Conservation (phyloP, 2,888 invertebrate species). For the Smittia aterrima region DNA sequence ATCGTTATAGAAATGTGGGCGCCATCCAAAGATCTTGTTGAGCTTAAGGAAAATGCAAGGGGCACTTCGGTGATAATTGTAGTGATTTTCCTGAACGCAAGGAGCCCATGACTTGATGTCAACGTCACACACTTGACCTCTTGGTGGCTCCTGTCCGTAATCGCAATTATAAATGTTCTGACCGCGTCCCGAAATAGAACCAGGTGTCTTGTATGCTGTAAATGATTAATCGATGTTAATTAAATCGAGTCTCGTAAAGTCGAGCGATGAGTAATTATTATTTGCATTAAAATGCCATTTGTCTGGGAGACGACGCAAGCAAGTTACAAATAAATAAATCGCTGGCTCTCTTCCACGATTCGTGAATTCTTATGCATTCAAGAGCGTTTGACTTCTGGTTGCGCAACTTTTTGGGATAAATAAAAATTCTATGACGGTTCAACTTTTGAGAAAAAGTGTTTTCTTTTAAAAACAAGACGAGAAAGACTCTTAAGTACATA, state of each 20-base stretch:
- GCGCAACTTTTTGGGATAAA: too few relatives aligned
- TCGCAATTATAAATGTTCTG: constrained; percentile 75
- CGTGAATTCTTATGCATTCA: too few relatives aligned
- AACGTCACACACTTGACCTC: constrained; percentile 82
- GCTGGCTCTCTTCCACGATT: background rate
- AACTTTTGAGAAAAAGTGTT: too few relatives aligned
- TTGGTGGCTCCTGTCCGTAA: constrained; percentile 67
- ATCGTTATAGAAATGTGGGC: constrained; percentile 76
- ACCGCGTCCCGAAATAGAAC: constrained; percentile 68
- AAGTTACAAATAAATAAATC: background rate
- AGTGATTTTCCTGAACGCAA: constrained; percentile 80
- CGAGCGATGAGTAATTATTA: background rate
- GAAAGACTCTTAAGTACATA: too few relatives aligned
- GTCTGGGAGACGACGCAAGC: background rate
- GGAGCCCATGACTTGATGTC: constrained; percentile 77
- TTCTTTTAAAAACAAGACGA: too few relatives aligned
- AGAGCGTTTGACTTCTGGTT: too few relatives aligned
- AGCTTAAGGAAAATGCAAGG: constrained; percentile 95
- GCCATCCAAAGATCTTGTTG: constrained; percentile 93
- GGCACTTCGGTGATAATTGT: constrained; percentile 85
- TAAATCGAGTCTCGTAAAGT: background rate
- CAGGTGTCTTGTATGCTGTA: constrained; percentile 74
- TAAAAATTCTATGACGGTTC: too few relatives aligned
- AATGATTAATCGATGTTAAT: constrained; percentile 43
- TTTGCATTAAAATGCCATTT: constrained; percentile 30